Conservation (phyloP, 2,113 vertebrate species). For the Cathartes aura region DNA sequence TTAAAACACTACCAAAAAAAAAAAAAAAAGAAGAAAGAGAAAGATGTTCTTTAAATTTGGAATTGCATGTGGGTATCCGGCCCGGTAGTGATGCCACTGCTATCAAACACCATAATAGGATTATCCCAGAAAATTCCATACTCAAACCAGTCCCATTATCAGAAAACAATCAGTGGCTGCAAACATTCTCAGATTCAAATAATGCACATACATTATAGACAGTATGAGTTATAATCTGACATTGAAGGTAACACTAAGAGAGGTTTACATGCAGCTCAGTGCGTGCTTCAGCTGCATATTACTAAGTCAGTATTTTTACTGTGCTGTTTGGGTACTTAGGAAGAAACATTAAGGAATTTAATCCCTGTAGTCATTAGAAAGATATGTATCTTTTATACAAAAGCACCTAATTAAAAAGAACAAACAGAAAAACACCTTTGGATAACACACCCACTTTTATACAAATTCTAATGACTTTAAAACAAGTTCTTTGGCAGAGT, state of each 20-base stretch:
- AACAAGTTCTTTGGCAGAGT: neutral
- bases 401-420: neutral
- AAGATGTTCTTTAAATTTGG: neutral
- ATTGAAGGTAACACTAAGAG: neutral
- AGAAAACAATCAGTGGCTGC: neutral
- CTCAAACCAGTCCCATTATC: neutral
- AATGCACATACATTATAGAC: neutral
- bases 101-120: neutral
- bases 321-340: neutral
- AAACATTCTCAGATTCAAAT: neutral
- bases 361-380: neutral
- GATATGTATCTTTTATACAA: neutral
- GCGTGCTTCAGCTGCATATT: neutral
- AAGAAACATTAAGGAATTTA: neutral
- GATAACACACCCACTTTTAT: neutral
- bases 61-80: neutral
- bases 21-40: neutral
- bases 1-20: neutral
- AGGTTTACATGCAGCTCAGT: neutral
- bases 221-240: neutral
- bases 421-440: neutral
- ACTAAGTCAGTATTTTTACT: neutral
- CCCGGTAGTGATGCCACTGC: neutral
- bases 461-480: neutral
- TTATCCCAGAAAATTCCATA: neutral